Percentiles rank a stretch among this genome's conserved stretches.
phyloP scores from a whole-genome alignment of 2,888 invertebrate genomes.

The Anoplius nigerrimus region DNA sequence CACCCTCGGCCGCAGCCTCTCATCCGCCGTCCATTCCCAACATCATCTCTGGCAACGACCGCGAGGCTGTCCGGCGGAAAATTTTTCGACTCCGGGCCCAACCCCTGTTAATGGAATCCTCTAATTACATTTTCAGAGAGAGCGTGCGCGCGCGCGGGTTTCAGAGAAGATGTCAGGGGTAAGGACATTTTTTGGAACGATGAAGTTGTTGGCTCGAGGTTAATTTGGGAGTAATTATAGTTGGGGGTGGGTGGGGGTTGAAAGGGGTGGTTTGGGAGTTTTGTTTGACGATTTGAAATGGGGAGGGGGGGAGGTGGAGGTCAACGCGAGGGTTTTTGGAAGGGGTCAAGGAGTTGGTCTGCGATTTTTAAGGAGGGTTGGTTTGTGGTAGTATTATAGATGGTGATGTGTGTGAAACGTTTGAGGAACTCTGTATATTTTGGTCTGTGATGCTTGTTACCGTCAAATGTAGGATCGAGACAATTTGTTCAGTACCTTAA shows the following conservation, averaged over 20 bases:
- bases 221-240: no score
- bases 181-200: slow-evolving; percentile 10
- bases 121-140: not conserved
- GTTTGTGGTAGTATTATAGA: no score
- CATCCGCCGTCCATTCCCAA: slow-evolving; percentile 43
- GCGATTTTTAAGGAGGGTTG: no score
- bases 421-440: no score
- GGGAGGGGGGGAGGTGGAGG: not conserved
- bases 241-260: no score
- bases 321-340: no score
- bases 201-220: slow-evolving; percentile 8
- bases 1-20: slow-evolving; percentile 15
- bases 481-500: no score
- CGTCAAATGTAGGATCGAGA: no score
- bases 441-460: no score
- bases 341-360: no score
- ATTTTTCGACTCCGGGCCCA: slow-evolving; percentile 16
- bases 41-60: slow-evolving; percentile 33
- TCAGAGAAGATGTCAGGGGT: no score
- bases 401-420: no score
- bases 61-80: slow-evolving; percentile 31
- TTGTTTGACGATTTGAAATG: not conserved
- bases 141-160: not conserved
- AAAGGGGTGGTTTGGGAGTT: not conserved
- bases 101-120: slow-evolving; percentile 10